Evolutionary conservation across 1,140 invertebrate species (phyloP).

Genomic region (Augochlora pura): DNA sequence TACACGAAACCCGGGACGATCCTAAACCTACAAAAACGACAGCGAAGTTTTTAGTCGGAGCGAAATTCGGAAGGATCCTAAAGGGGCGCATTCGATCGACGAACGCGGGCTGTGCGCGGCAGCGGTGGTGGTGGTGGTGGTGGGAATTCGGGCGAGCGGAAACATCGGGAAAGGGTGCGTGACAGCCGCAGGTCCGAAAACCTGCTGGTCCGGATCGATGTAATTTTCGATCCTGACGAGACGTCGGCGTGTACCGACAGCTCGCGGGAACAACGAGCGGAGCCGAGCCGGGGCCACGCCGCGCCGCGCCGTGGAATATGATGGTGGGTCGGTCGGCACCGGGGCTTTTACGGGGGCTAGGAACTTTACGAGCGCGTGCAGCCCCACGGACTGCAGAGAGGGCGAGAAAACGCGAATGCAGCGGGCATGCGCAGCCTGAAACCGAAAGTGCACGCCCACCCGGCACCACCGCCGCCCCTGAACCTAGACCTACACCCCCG

Average conservation of each 20-base stretch:
- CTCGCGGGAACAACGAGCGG: conserved; percentile 24
- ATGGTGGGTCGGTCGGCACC: conserved; percentile 36
- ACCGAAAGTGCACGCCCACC: conserved; percentile 77
- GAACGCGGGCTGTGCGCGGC: background rate
- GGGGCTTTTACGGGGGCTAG: conserved; percentile 50
- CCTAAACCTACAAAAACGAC: too few species aligned
- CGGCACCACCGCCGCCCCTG: conserved; percentile 70
- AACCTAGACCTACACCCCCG: conserved; percentile 77
- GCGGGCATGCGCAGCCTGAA: conserved; percentile 71
- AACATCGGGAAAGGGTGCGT: background rate
- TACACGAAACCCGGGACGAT: too few species aligned
- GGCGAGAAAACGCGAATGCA: conserved; percentile 48
- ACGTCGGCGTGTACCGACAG: background rate
- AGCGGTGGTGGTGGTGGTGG: too few species aligned
- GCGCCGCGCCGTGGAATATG: background rate
- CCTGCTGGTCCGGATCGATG: conserved; percentile 31
- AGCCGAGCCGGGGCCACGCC: too few species aligned
- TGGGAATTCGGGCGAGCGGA: background rate
- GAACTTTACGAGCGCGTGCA: conserved; percentile 54
- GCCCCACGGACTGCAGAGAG: conserved; percentile 30
- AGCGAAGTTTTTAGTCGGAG: too few species aligned
- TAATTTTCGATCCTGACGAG: conserved; percentile 66
- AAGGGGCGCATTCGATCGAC: conserved; percentile 39
- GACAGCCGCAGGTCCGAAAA: background rate
- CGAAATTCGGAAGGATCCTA: conserved; percentile 29